Evolutionary conservation across 2,797 vertebrate species (phyloP), one percentile per base, ranked within the genome.

Genomic region (Arrhamphus sclerolepis): DNA sequence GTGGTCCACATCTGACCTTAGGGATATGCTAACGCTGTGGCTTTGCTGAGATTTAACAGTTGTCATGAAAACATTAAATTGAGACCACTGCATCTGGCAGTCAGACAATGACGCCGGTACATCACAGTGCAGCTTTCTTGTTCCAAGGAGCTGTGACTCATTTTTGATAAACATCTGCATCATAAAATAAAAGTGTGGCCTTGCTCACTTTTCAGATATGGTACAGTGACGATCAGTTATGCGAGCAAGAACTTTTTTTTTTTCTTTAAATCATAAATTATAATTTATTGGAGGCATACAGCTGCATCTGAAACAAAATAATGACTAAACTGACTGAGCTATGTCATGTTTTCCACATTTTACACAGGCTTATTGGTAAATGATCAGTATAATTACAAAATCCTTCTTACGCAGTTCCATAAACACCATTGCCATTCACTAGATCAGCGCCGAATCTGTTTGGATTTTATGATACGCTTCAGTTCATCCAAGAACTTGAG

Each of bases 101-200:
- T 84, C 79, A 83, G 78, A 87, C 84, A 85, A 70, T 77, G 83
- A 80, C n/a, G 81, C 74, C 72, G 81, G 80, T 75, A 89, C 86
- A 85, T 90, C 89, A 89, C 81, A 82, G 81, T 38, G 59, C 72
- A 68, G 80, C 66, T 39, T 71, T 80, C 53, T 24, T 55, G 81
- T 65, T 77, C 80, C 77, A 74, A 75, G 60, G 69, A 77, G 72
- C 47, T 65, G 83, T 90, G 89, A 90, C 89, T 92, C 87, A 90
- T 84, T 90, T 88, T 80, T 89, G 90, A 93, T 92, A 89, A 92
- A 92, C 91, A 91, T 92, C 90, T 92, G 91, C 86, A 82, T 87
- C 82, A 81, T 91, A 87, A 92, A 92, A 91, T 73, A 87, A 82
- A 84, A 78, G 78, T 69, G 68, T 75, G 77, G 80, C 88, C 87